Base-by-base conservation (phyloP, 2,888 invertebrate genomes). In the Neoscelio sp. region DNA sequence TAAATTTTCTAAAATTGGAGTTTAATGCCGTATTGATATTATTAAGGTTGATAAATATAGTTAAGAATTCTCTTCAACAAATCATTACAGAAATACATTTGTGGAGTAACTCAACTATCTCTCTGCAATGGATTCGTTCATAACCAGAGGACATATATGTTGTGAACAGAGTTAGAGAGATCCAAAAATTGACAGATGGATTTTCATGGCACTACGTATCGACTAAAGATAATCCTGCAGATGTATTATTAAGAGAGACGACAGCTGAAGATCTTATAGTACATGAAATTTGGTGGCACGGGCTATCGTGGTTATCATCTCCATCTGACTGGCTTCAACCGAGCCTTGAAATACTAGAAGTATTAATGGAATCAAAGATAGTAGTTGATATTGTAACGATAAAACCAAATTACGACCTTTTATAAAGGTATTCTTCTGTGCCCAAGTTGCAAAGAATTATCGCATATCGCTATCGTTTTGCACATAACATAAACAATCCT, bases 71-170 rank as follows among this genome's bases (percentile, higher is more conserved):
- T 18, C 33, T 40, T 30, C 7, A 13, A 50, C 1, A 18, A 3
- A 13, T 50, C 3, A 56, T 42, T 6, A 20, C 15, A 8, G 28
- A 65, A 13, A 17, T 30, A 3, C n/a, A 40, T 23, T 15, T 75
- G 28, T 75, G 52, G 62, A 62, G 42, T 42, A n/a, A 18, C 10
- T 52, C 71, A 0, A 30, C 52, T 0, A 62, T 71, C 7, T 48
- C 50, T 26, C 42, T 67, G 12, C 44, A 56, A 10, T 60, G 65
- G 67, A 65, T 67, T 7, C 44, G 28, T 8, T 33, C 67, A 12
- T n/a, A 18, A 7, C 48, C 65, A 7, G 18, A 42, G 5, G 15
- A 28, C 8, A 6, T 67, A 3, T 44, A 28, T 30, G 7, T 52
- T n/a, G 0, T 6, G 7, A 58, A 58, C 6, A 18, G 56, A 15